These are phyloP conservation scores for Nylanderia fulva DNA, from an alignment of 1,140 invertebrate genomes.

Conservation along the genomic window DNA sequence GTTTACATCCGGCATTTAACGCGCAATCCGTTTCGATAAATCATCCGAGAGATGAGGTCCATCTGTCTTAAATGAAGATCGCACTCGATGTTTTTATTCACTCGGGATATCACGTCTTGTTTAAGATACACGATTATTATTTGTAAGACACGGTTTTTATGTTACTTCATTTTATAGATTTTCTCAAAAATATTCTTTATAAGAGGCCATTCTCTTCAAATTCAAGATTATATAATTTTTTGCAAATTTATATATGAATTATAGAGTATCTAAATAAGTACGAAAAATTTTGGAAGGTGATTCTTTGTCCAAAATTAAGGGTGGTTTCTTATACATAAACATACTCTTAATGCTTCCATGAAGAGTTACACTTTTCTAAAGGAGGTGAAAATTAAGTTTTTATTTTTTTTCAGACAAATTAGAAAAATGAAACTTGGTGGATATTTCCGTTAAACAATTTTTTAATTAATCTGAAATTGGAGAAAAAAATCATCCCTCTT, in stretches of 20 bases:
- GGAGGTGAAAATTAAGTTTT: too few relatives aligned
- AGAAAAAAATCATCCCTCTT: too few relatives aligned
- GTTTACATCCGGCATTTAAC: slow-evolving; percentile 37
- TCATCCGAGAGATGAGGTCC: background rate
- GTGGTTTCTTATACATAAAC: too few relatives aligned
- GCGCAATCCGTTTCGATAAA: slow-evolving; percentile 30
- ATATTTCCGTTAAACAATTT: too few relatives aligned
- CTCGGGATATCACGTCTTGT: background rate
- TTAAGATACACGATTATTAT: background rate
- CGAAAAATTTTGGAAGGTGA: too few relatives aligned
- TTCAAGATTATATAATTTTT: background rate
- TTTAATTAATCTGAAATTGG: too few relatives aligned
- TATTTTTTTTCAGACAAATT: too few relatives aligned
- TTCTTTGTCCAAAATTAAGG: too few relatives aligned
- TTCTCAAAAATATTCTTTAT: background rate
- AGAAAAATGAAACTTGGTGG: too few relatives aligned
- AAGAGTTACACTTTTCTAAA: too few relatives aligned
- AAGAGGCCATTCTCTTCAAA: background rate
- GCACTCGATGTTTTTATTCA: background rate
- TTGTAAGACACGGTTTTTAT: background rate
- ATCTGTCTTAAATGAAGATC: background rate
- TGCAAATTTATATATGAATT: background rate
- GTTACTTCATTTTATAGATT: background rate
- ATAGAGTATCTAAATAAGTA: too few relatives aligned
- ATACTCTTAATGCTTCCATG: too few relatives aligned